A percentile compares a stretch with the other conserved stretches of the same genome.
These are phyloP conservation scores for Gobio gobio DNA, from an alignment of 2,113 vertebrate genomes.

Conservation along the genomic window DNA sequence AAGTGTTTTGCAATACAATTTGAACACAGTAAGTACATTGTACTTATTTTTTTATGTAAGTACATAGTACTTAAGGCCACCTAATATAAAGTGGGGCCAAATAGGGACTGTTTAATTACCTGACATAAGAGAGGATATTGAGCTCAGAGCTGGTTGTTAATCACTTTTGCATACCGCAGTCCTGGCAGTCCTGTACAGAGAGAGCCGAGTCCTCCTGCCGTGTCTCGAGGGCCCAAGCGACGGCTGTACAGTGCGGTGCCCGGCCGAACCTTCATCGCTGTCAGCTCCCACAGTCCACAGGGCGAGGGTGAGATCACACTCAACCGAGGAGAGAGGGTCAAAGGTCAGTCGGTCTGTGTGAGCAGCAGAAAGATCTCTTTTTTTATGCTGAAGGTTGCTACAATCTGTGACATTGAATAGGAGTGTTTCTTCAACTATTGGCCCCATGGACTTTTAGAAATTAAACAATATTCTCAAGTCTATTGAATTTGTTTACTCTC, in stretches of 20 bases:
- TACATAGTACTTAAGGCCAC: too few species aligned
- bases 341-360: conserved; percentile 79
- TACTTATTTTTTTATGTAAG: too few species aligned
- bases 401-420: not conserved
- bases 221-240: conserved; percentile 86
- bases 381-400: not conserved
- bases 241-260: conserved; percentile 94
- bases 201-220: conserved; percentile 77
- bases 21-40: too few species aligned
- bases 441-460: not conserved
- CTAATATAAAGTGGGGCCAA: too few species aligned
- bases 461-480: not conserved
- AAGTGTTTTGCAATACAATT: too few species aligned
- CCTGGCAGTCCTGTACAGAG: conserved; percentile 77
- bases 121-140: not conserved
- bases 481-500: not conserved
- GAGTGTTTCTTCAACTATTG: not conserved
- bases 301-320: conserved; percentile 92
- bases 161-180: conserved; percentile 62
- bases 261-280: conserved; percentile 91
- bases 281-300: conserved; percentile 87
- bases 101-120: conserved; percentile 23
- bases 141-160: not conserved
- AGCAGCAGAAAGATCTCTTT: not conserved
- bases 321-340: conserved; percentile 92